Evolutionary conservation across 2,797 vertebrate species (phyloP), one percentile per base, ranked within the genome.

Genomic region (Sternotherus odoratus): DNA sequence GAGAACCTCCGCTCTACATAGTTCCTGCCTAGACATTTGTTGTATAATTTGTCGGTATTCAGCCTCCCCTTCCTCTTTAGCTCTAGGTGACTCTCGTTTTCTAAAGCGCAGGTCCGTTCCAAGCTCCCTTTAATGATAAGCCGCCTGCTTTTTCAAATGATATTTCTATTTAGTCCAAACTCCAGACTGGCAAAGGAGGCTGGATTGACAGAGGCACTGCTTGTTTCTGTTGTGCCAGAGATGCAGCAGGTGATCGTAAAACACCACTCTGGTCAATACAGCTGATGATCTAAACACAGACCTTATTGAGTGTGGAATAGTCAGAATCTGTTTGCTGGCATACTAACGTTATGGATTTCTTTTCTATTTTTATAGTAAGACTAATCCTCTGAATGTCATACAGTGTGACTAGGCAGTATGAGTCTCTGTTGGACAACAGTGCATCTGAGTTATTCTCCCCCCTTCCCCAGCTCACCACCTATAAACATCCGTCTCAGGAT

Each of bases 81-180:
- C 17, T 15, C 75, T 5, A 69, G 8, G 0, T 33, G 57, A 51
- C 10, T 5, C 0, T 0, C 7, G 17, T 12, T 56, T 86, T 77
- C 85, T 54, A 78, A 79, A 77, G 82, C 77, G 50, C 24, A 50
- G 48, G 30, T 50, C 5, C 5, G 33, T 56, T 83, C 1, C 0
- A 53, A 51, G n/a, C 51, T 66, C 28, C 50, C 77, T 79, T 36
- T 36, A 33, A 79, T 5, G 51, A 48, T 46, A 72, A n/a, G 3
- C 75, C 28, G 78, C 49, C 12, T 3, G 1, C 49, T 83, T 79
- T 33, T 54, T 3, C 72, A 50, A 21, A 77, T 30, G 54, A 26
- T 63, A 46, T 5, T 87, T 36, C 54, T 88, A 63, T 50, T 33
- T 66, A 4, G 12, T 77, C 39, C 81, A 77, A 79, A n/a, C 4